Base-by-base conservation (phyloP, 2,888 invertebrate species). In the Odontothrips loti region DNA sequence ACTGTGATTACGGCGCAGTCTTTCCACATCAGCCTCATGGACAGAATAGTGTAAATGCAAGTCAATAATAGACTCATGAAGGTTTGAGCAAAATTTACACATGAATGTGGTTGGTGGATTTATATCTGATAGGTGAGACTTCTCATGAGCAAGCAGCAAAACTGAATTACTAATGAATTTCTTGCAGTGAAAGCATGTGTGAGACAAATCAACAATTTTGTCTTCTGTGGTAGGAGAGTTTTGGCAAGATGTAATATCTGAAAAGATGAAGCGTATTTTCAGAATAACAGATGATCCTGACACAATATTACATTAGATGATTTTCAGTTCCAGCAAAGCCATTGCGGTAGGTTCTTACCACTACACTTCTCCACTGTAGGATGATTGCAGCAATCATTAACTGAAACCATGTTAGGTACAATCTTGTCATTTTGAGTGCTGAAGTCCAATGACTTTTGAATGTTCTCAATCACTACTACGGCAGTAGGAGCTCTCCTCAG, bases 61-160 rank as follows among this genome's bases (percentile, higher is more conserved):
- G 23, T 27, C 27, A 0, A 12, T 9, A 27, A 75, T 23, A 27
- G 68, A 75, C 12, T 8, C 12, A 23, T 75, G 10, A 75, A 27
- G 27, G 10, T 27, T 8, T 75, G 68, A 75, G 23, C 68, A 75
- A 75, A 75, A 75, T 27, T 75, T 75, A 27, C 68, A 75, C 12
- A 27, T 75, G 27, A 75, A 75, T 1, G 12, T 75, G 9, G 23
- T 75, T 23, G 68, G 68, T 1, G 68, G 68, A 27, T 75, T 75
- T 23, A 27, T 10, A 27, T 75, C 68, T 23, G 68, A 1, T 12
- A 75, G 9, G 23, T 75, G 68, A 27, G 68, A 75, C 27, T 75
- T 75, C 27, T 75, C 68, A 75, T 75, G 68, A 12, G 68, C n/a
- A 75, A 75, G 68, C 68, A 75, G 68, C 68, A 75, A 75, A 27